phyloP scores from a whole-genome alignment of 2,797 vertebrate species.

The Zenarchopterus dispar region DNA sequence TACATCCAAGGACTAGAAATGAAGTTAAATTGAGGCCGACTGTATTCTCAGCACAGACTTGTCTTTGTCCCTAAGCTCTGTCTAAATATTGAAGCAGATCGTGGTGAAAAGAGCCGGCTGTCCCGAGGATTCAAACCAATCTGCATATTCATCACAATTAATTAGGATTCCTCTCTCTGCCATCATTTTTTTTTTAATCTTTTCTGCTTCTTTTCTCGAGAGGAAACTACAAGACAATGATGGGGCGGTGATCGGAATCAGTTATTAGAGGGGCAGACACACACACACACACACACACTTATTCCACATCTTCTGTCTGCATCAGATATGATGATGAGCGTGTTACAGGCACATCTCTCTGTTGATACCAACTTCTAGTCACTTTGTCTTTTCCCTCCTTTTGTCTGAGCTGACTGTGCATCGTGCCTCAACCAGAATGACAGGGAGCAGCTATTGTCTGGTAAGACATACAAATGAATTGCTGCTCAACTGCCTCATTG shows the following conservation, averaged over 20 bases:
- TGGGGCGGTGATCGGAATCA: constrained; percentile 74
- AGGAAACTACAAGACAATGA: constrained; percentile 76
- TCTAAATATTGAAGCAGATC: constrained; percentile 79
- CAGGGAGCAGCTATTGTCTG: constrained; percentile 62
- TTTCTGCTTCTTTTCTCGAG: constrained; percentile 77
- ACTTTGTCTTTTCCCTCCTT: constrained; percentile 13
- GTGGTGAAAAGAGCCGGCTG: constrained; percentile 72
- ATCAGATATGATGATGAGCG: constrained; percentile 75
- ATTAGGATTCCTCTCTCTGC: constrained; percentile 76
- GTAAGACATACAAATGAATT: constrained; percentile 27
- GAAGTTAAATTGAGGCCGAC: constrained; percentile 71
- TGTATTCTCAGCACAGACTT: constrained; percentile 67
- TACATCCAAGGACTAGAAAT: constrained; percentile 39
- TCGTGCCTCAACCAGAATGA: constrained; percentile 35
- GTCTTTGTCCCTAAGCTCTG: constrained; percentile 75
- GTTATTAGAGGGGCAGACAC: constrained; percentile 57
- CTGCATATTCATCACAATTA: constrained; percentile 83
- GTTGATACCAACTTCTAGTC: constrained; percentile 61
- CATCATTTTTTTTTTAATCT: constrained; percentile 63
- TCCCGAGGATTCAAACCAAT: constrained; percentile 81
- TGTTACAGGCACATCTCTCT: constrained; percentile 45
- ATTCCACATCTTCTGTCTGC: constrained; percentile 65
- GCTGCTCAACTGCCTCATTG: constrained; percentile 46
- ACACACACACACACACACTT: constrained; percentile 25
- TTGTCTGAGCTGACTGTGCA: constrained; percentile 54